These are phyloP conservation scores for Mythimna ferrago DNA, from an alignment of 2,888 invertebrate species.

Conservation along the genomic window DNA sequence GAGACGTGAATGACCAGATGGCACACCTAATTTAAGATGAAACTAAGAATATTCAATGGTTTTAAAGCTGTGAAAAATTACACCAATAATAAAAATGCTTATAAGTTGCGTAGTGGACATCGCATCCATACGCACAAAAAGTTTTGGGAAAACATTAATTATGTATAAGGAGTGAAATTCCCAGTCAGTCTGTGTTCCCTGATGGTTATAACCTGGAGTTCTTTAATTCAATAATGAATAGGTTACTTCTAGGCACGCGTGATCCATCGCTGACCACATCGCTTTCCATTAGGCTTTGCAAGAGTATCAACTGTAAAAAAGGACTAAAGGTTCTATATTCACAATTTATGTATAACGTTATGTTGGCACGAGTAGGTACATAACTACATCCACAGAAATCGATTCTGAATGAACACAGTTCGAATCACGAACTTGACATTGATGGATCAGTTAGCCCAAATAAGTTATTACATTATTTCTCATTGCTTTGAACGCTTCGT, in stretches of 20 bases:
- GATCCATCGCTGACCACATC: too few relatives aligned
- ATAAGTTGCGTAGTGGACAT: too few relatives aligned
- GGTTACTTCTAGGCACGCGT: too few relatives aligned
- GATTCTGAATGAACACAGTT: slow-evolving; percentile 44
- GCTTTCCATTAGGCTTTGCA: too few relatives aligned
- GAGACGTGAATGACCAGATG: neutral
- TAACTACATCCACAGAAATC: slow-evolving; percentile 28
- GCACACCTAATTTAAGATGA: neutral
- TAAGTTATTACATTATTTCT: slow-evolving; percentile 21
- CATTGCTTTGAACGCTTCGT: slow-evolving; percentile 10
- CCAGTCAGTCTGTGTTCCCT: too few relatives aligned
- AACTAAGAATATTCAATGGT: too few relatives aligned
- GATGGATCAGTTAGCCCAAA: slow-evolving; percentile 46
- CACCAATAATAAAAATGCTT: neutral
- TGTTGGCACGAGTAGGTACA: slow-evolving; percentile 4
- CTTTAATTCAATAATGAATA: too few relatives aligned
- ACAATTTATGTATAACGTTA: neutral
- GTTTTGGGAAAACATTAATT: too few relatives aligned
- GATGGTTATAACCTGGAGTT: too few relatives aligned
- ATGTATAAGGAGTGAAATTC: too few relatives aligned
- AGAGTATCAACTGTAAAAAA: neutral
- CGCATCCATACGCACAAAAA: too few relatives aligned
- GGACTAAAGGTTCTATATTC: neutral
- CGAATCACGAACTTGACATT: slow-evolving; percentile 45
- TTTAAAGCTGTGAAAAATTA: neutral